A percentile compares a stretch with the other conserved stretches of the same genome.
phyloP scores from a whole-genome alignment of 1,140 invertebrate genomes.

The Macrocentrus cingulum region DNA sequence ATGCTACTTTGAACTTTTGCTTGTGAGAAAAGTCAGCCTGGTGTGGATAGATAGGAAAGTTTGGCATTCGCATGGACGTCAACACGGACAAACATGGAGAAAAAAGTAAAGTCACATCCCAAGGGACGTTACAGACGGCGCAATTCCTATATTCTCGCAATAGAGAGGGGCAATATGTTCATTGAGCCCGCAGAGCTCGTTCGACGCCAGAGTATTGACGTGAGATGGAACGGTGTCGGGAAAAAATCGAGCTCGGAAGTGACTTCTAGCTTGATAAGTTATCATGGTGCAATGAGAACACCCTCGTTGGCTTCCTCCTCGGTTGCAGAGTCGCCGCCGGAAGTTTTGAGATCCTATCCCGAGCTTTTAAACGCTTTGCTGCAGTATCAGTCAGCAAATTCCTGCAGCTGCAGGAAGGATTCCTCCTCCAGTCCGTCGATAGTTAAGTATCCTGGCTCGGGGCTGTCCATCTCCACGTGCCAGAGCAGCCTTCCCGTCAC shows the following conservation, averaged over 20 bases:
- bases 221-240: constrained; percentile 5
- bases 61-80: constrained; percentile 8
- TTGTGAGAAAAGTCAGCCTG: background rate
- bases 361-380: constrained; percentile 30
- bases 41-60: background rate
- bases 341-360: constrained; percentile 30
- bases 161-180: constrained; percentile 33
- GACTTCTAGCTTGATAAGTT: too few species aligned
- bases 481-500: constrained; percentile 41
- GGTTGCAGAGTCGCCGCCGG: constrained; percentile 24
- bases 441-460: constrained; percentile 37
- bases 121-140: constrained; percentile 32
- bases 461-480: constrained; percentile 42
- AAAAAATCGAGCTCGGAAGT: constrained; percentile 30
- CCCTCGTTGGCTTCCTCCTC: constrained; percentile 30
- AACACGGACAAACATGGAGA: constrained; percentile 11
- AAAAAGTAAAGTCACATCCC: constrained; percentile 11
- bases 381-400: constrained; percentile 21
- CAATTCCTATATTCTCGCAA: constrained; percentile 41
- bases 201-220: constrained; percentile 3
- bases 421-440: constrained; percentile 28
- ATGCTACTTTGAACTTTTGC: constrained; percentile 3
- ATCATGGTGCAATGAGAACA: constrained; percentile 29
- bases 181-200: constrained; percentile 27
- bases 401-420: constrained; percentile 32